Evolutionary conservation across 2,113 vertebrate genomes (phyloP), one percentile per base, ranked within the genome.

Genomic region (Vireo altiloquus): DNA sequence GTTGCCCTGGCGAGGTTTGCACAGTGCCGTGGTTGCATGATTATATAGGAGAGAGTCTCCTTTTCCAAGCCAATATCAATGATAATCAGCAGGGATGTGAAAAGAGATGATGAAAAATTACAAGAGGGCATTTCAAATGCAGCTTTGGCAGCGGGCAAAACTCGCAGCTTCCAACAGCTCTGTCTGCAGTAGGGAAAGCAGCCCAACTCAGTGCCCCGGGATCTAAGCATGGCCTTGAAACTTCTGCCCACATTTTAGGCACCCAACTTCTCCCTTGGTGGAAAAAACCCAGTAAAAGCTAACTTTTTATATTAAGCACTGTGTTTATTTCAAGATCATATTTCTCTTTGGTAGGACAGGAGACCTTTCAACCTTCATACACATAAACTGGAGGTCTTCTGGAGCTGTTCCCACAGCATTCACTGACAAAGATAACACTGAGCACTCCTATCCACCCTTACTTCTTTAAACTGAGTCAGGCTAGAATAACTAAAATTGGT

Each of bases 101-200:
- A 93, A 90, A 94, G 75, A 76, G 57, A 82, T 42, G 60, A 90
- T 31, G 59, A 90, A 91, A 95, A 90, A 69, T 64, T 95, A 82
- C 54, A 90, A 57, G 71, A 72, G 21, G 33, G 64, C 31, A 88
- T 95, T 95, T 90, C 79, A 82, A 87, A 90, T 42, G 49, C 40
- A 60, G 33, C 74, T 95, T 88, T 88, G 66, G 70, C 65, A 82
- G 52, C 18, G 63, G 54, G 33, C 21, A 87, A 90, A 90, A 85
- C 49, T 87, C 5, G 0, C 46, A 82, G 46, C 13, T 88, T 93
- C 72, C 76, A 91, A 57, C 23, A 89, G 11, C 46, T 89, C 66
- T 80, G 35, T 28, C 88, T 70, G 44, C 42, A 47, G n/a, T 5
- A 60, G 1, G 5, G 66, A 82, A 79, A 91, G 21, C 25, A 53